A percentile compares a stretch with the other conserved stretches of the same genome.
These are phyloP conservation scores for Antennarius maculatus DNA, from an alignment of 2,797 vertebrate species.

Conservation along the genomic window DNA sequence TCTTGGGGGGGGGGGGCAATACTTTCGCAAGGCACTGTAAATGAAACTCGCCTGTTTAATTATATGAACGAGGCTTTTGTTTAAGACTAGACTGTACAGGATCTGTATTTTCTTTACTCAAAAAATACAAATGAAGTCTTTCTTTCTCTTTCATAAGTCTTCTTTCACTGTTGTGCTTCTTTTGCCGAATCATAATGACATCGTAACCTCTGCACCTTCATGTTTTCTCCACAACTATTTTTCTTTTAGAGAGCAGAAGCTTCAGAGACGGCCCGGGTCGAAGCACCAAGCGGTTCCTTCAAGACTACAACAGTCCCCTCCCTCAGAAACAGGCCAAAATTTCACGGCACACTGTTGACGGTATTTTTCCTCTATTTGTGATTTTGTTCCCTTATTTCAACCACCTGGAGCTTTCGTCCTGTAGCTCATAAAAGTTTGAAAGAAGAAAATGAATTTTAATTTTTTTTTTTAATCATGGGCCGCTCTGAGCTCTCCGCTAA, in stretches of 20 bases:
- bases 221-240: background rate
- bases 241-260: constrained; percentile 80
- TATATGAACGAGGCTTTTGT: background rate
- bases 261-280: constrained; percentile 84
- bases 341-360: constrained; percentile 85
- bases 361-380: constrained; percentile 55
- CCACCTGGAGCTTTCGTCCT: background rate
- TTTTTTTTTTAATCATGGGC: constrained; percentile 21
- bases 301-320: constrained; percentile 82
- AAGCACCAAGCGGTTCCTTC: constrained; percentile 85
- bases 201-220: background rate
- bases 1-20: too few species aligned
- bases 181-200: background rate
- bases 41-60: background rate
- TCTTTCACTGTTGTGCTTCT: background rate
- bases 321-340: constrained; percentile 88
- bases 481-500: constrained; percentile 46
- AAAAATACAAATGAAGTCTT: background rate
- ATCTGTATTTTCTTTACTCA: background rate
- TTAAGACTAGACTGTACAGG: background rate
- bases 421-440: too few species aligned
- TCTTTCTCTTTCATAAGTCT: background rate
- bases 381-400: background rate
- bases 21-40: too few species aligned
- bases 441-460: too few species aligned